phyloP scores from a whole-genome alignment of 2,888 invertebrate species.

The Rotaria macrura region DNA sequence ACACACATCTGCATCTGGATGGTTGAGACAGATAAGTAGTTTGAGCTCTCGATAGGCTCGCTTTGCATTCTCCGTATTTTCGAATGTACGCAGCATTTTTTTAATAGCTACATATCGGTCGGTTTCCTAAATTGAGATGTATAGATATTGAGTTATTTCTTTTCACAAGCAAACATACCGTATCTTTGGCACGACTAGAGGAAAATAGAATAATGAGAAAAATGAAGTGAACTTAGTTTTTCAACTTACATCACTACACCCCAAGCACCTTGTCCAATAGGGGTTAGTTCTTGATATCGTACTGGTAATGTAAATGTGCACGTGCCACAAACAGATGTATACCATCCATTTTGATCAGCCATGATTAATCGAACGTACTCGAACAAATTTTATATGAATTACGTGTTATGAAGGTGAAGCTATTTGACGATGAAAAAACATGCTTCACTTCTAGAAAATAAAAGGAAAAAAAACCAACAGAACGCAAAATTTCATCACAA shows the following conservation, averaged over 20 bases:
- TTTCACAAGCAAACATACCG: neutral
- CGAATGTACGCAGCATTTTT: neutral
- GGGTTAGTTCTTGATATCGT: neutral
- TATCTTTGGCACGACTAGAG: neutral
- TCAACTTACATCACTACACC: neutral
- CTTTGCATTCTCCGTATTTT: neutral
- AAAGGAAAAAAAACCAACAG: no score
- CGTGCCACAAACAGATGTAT: no score
- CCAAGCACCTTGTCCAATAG: neutral
- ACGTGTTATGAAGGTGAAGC: no score
- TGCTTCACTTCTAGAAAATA: no score
- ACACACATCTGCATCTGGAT: neutral
- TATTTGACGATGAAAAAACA: no score
- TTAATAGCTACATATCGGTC: neutral
- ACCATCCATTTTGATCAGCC: no score
- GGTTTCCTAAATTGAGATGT: neutral
- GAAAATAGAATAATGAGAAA: neutral
- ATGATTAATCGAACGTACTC: no score
- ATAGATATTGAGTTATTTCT: neutral
- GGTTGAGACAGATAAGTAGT: neutral
- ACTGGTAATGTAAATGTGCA: neutral
- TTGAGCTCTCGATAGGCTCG: neutral
- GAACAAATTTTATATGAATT: no score
- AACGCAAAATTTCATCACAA: no score
- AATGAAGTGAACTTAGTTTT: neutral